Conservation (phyloP, 2,113 vertebrate species). For the Puffinus mauretanicus region DNA sequence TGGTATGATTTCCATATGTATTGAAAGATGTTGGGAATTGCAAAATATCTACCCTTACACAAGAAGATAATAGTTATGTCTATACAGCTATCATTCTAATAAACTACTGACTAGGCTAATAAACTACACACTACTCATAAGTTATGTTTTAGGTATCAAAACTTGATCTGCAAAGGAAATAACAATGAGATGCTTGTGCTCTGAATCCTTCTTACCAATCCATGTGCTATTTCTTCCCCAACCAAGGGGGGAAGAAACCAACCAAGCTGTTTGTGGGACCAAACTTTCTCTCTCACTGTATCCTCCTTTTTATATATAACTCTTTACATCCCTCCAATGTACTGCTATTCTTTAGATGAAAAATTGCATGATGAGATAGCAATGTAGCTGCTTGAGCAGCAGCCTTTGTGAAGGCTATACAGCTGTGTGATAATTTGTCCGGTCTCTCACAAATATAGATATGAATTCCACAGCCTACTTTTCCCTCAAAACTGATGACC, state of each 20-base stretch:
- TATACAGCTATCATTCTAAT: neutral
- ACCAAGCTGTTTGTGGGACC: neutral
- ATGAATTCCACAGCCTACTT: neutral
- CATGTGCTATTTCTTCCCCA: neutral
- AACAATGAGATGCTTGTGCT: neutral
- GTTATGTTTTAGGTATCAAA: neutral
- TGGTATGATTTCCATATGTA: accelerated
- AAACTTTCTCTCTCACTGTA: neutral
- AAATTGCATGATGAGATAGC: neutral
- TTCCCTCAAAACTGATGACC: neutral
- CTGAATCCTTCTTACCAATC: neutral
- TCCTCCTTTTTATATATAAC: neutral
- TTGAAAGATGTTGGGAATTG: neutral
- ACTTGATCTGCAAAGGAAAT: neutral
- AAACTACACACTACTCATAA: neutral
- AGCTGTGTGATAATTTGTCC: neutral
- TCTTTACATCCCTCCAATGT: neutral
- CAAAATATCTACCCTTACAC: neutral
- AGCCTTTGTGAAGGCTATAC: neutral
- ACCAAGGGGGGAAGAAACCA: neutral
- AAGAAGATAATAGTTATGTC: neutral
- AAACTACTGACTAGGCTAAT: neutral
- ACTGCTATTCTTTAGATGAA: neutral
- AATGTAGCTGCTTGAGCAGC: neutral
- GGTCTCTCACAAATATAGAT: accelerated